Conservation (phyloP, 2,888 invertebrate species). For the Girardia tigrina region DNA sequence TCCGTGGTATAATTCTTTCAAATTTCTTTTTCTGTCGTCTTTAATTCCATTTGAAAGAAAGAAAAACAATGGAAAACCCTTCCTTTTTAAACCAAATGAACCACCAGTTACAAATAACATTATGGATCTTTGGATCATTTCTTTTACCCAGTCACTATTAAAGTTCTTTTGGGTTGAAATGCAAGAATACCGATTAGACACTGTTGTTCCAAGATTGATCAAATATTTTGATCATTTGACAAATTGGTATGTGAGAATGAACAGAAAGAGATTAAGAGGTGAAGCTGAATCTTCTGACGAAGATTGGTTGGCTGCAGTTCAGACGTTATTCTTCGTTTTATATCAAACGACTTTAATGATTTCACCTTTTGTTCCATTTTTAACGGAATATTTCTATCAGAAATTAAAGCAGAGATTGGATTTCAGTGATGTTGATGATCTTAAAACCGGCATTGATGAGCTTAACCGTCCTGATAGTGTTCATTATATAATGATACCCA, state of each 20-base stretch:
- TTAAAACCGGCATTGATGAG: background rate
- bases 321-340: conserved; percentile 73
- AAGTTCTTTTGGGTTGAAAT: conserved; percentile 78
- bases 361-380: conserved; percentile 91
- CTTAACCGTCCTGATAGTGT: background rate
- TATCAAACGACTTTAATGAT: conserved; percentile 76
- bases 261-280: conserved; percentile 72
- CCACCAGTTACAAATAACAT: conserved; percentile 57
- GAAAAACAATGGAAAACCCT: background rate
- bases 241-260: conserved; percentile 96
- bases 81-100: conserved; percentile 21
- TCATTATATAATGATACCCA: conserved; percentile 8
- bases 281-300: conserved; percentile 60
- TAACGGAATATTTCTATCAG: conserved; percentile 86
- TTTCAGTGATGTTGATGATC: no score
- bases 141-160: conserved; percentile 81
- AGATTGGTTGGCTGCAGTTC: conserved; percentile 70
- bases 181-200: conserved; percentile 75
- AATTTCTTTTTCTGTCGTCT: conserved; percentile 68
- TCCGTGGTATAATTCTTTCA: conserved; percentile 67
- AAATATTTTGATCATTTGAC: conserved; percentile 93
- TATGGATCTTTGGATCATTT: conserved; percentile 92
- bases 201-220: conserved; percentile 78
- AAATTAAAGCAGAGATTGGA: conserved; percentile 59
- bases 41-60: background rate